These are phyloP conservation scores for Tichodroma muraria DNA, from an alignment of 2,113 vertebrate genomes.

Conservation along the genomic window DNA sequence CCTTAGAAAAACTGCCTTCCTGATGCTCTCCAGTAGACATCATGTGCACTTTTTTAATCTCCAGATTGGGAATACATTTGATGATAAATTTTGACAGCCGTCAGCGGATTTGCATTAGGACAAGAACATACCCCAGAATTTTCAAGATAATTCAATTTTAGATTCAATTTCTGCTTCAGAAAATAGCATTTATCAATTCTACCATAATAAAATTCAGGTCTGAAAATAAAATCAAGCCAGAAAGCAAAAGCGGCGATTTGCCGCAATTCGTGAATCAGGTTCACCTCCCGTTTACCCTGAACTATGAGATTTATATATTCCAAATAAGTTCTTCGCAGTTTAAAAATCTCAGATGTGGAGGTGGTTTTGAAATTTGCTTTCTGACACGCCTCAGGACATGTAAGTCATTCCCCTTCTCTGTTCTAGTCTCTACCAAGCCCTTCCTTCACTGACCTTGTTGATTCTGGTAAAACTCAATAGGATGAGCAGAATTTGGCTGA, in stretches of 20 bases:
- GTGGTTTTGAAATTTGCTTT: neutral
- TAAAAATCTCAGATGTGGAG: neutral
- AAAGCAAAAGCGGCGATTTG: neutral
- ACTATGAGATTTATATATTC: neutral
- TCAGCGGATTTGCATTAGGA: neutral
- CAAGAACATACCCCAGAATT: neutral
- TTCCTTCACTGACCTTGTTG: neutral
- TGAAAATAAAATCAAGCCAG: neutral
- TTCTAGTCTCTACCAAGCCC: neutral
- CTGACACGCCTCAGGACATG: neutral
- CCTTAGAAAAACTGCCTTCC: neutral
- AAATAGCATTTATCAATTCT: neutral
- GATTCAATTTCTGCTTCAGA: neutral
- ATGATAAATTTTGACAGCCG: neutral
- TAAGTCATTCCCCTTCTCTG: neutral
- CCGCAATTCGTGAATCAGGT: neutral
- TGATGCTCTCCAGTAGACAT: neutral
- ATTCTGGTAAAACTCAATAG: neutral
- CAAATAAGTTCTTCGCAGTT: neutral
- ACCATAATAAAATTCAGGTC: neutral
- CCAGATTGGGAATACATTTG: neutral
- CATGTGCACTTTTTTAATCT: neutral
- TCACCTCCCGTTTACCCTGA: neutral
- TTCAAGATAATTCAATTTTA: neutral
- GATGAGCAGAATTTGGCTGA: neutral